These are phyloP conservation scores for Lucilia cuprina DNA, from an alignment of 1,140 invertebrate species.

Conservation along the genomic window DNA sequence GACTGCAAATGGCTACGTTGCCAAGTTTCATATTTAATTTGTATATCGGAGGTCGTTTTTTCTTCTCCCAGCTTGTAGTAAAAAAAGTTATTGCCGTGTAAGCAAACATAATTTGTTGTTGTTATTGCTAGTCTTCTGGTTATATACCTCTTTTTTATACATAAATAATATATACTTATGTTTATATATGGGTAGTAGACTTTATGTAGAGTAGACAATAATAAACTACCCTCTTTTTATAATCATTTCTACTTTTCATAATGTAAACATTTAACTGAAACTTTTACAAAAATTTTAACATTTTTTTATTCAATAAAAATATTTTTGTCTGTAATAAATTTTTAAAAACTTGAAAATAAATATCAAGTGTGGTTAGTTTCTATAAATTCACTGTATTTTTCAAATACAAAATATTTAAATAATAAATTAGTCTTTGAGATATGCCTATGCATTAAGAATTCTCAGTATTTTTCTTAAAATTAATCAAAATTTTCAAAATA, in stretches of 20 bases:
- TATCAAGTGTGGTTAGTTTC: too few species aligned
- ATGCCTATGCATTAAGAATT: too few species aligned
- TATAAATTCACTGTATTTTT: too few species aligned
- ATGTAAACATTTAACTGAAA: background rate
- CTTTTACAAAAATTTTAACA: too few species aligned
- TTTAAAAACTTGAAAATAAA: too few species aligned
- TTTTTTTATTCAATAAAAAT: too few species aligned
- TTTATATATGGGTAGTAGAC: background rate
- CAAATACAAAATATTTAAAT: too few species aligned
- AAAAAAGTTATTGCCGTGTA: background rate
- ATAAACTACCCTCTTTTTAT: background rate
- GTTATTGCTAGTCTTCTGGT: background rate
- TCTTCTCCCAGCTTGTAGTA: background rate
- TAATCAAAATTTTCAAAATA: too few species aligned
- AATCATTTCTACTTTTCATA: too few species aligned
- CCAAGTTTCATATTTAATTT: background rate
- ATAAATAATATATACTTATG: background rate
- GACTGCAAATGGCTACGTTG: slow-evolving; percentile 17
- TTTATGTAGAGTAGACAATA: background rate
- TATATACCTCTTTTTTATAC: background rate
- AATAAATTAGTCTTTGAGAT: too few species aligned
- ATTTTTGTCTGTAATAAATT: too few species aligned
- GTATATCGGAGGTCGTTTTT: slow-evolving; percentile 1
- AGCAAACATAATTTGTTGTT: background rate
- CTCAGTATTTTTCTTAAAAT: too few species aligned